phyloP scores from a whole-genome alignment of 2,113 vertebrate genomes.

The Hippocampus comes region DNA sequence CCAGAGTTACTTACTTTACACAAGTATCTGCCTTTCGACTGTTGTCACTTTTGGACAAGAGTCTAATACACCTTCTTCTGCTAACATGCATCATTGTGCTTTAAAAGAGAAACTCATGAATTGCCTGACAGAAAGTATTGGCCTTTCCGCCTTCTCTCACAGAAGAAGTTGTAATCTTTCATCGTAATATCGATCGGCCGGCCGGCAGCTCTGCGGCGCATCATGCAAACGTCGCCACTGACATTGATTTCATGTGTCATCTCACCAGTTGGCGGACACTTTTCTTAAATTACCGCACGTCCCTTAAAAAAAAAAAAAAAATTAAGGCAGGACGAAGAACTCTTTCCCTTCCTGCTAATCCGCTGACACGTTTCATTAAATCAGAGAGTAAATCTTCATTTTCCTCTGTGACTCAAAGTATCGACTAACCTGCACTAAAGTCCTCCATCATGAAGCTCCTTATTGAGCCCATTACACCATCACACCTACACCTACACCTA shows the following conservation, averaged over 20 bases:
- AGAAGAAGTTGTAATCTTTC: constrained; percentile 2
- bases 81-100: neutral
- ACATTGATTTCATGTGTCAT: constrained; percentile 9
- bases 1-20: neutral
- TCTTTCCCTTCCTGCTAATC: neutral
- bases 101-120: neutral
- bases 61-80: neutral
- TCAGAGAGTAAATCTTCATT: constrained; percentile 12
- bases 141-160: neutral
- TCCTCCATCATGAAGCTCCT: constrained; percentile 27
- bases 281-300: neutral
- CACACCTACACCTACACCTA: neutral
- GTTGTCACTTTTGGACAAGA: neutral
- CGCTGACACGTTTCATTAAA: constrained; percentile 6
- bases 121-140: constrained; percentile 1
- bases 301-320: neutral
- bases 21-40: neutral
- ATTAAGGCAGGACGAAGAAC: neutral
- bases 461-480: constrained; percentile 22
- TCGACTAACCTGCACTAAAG: constrained; percentile 27
- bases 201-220: neutral
- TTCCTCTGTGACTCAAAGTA: constrained; percentile 1
- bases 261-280: neutral
- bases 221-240: neutral
- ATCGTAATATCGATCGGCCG: constrained; percentile 1